Base-by-base conservation (phyloP, 1,140 invertebrate genomes). In the Drosophila navojoa region DNA sequence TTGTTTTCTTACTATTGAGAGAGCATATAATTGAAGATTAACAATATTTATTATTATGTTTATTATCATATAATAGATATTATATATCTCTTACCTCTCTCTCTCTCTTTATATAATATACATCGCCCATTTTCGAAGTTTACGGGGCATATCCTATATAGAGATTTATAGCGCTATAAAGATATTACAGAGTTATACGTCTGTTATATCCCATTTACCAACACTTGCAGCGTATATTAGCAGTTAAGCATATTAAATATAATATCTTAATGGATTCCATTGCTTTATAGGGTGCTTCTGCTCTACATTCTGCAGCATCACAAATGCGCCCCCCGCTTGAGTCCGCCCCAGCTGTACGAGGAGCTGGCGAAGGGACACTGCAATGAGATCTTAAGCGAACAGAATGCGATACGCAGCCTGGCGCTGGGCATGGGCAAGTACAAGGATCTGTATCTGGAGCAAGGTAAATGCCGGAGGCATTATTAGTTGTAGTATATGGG, bases 221-320 rank as follows among this genome's bases (percentile, higher is more conserved):
- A 29, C 27, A 29, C 6, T 29, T 29, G 6, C 27, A 29, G 27
- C 5, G 27, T 29, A 29, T 29, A 29, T 29, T 29, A 1, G 1
- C 4, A 13, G 40, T n/a, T n/a, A n/a, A 11, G 11, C 40, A 45
- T 22, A 19, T 13, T 11, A 11, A 49, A 25, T 16, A 16, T 45
- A 49, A 13, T 25, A 22, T 5, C 22, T 13, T 13, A 13, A 25
- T 49, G 47, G 6, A 45, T 2, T 35, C 5, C 13, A 5, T 44
- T 44, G 3, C 15, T 25, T 75, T 42, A 15, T 29, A 90, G 89
- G 69, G 79, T 91, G 10, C 69, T 91, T 5, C 54, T 91, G n/a
- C 71, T 91, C 10, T 91, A 84, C 45, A 77, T 90, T 58, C 67
- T 91, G 52, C 68, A 86, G 67, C 90, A 91, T 73, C 90, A 91